These are phyloP conservation scores for Ginglymostoma cirratum DNA, from an alignment of 2,113 vertebrate genomes.

Conservation along the genomic window DNA sequence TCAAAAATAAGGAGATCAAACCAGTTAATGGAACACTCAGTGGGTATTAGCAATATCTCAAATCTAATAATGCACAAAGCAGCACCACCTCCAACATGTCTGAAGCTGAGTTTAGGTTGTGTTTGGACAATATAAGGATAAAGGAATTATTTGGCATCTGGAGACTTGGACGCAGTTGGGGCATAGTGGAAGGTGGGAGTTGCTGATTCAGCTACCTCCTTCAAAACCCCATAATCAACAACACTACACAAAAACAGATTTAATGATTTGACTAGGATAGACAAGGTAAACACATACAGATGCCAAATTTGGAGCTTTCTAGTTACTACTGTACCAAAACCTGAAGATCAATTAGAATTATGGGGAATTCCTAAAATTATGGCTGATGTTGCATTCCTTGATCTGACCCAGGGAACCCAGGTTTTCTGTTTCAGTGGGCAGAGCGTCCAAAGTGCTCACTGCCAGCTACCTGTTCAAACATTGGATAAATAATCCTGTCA, in stretches of 20 bases:
- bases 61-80: neutral
- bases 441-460: too few relatives aligned
- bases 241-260: neutral
- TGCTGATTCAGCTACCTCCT: neutral
- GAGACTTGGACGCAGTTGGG: neutral
- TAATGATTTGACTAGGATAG: neutral
- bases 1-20: neutral
- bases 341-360: neutral
- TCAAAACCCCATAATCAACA: neutral
- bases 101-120: neutral
- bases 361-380: neutral
- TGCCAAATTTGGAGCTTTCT: neutral
- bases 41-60: neutral
- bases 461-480: neutral
- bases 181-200: neutral
- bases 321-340: neutral
- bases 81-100: neutral
- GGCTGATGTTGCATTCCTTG: neutral
- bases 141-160: neutral
- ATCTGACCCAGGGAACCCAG: neutral
- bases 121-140: neutral
- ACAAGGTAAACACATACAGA: neutral
- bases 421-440: neutral
- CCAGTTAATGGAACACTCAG: neutral
- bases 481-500: neutral